Evolutionary conservation across 2,888 invertebrate genomes (phyloP), one percentile per base, ranked within the genome.

Genomic region (Philereme transversata): DNA sequence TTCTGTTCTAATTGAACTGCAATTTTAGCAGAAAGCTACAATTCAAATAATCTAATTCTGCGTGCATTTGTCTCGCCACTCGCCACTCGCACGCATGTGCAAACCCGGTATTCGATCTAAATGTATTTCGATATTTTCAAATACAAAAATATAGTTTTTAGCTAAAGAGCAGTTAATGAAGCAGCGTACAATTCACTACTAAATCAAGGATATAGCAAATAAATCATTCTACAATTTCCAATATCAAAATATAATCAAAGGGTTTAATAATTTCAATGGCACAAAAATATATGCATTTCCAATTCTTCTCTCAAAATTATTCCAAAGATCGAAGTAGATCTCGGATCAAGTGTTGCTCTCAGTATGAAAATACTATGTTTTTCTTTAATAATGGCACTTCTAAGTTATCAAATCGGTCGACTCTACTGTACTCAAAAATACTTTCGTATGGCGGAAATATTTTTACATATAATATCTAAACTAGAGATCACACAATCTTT

Each of bases 381-480:
- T 79, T 81, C 76, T 79, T 74, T 76, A 61, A 74, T 87, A 90
- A 90, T 90, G 90, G 90, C 90, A 90, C 90, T 87, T 88, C 83
- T 83, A 75, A 70, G 68, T 81, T 82, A 76, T 72, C 67, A 58
- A 58, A 68, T 65, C 68, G 64, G 53, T 45, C 46, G 53, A 62
- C 61, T 67, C 64, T 62, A 66, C 57, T 61, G 62, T 71, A 72
- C 46, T 67, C 56, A 66, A 62, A 68, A 70, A 69, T 69, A 67
- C 60, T 61, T 63, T 59, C 22, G 59, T 62, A 71, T 66, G 65
- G 64, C 67, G 49, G 54, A 58, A 62, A 57, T 55, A 54, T 59
- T 38, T 61, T 57, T 54, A 41, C 36, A 57, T 64, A 63, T 54
- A 48, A 58, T 62, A 38, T 22, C 57, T 57, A 57, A 51, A 64